These are phyloP conservation scores for Argopecten irradians DNA, from an alignment of 1,140 invertebrate species.

Conservation along the genomic window DNA sequence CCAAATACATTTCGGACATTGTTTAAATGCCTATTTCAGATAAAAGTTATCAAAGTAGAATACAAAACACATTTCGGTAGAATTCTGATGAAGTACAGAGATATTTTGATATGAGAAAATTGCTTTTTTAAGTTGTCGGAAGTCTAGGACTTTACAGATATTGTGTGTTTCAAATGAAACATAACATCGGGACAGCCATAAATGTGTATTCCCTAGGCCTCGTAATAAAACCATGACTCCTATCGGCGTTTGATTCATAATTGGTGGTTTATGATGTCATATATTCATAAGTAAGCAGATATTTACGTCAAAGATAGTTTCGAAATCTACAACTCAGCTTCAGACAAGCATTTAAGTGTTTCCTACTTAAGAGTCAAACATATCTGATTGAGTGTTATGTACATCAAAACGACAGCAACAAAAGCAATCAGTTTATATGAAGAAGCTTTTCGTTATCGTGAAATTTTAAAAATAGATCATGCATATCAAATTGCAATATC, in stretches of 20 bases:
- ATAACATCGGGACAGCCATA: background rate
- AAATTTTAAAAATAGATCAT: background rate
- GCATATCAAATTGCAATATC: background rate
- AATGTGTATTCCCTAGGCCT: background rate
- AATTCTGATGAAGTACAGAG: slow-evolving; percentile 6
- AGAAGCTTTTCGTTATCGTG: background rate
- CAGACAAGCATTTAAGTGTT: background rate
- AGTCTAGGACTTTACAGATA: background rate
- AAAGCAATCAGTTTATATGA: background rate
- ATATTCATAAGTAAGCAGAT: background rate
- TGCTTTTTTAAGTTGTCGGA: slow-evolving; percentile 15
- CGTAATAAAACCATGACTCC: background rate
- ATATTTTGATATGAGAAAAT: background rate
- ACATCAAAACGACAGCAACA: background rate
- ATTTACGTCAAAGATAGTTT: background rate
- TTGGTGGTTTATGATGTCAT: slow-evolving; percentile 4
- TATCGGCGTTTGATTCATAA: background rate
- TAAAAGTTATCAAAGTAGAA: slow-evolving; percentile 11
- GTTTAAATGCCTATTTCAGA: background rate
- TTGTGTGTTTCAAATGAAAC: background rate
- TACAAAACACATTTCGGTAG: slow-evolving; percentile 3
- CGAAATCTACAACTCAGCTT: background rate
- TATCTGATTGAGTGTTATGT: background rate
- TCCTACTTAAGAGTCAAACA: background rate
- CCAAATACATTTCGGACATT: slow-evolving; percentile 21